Evolutionary conservation across 2,888 invertebrate species (phyloP).

Genomic region (Sarcophaga subvicina): DNA sequence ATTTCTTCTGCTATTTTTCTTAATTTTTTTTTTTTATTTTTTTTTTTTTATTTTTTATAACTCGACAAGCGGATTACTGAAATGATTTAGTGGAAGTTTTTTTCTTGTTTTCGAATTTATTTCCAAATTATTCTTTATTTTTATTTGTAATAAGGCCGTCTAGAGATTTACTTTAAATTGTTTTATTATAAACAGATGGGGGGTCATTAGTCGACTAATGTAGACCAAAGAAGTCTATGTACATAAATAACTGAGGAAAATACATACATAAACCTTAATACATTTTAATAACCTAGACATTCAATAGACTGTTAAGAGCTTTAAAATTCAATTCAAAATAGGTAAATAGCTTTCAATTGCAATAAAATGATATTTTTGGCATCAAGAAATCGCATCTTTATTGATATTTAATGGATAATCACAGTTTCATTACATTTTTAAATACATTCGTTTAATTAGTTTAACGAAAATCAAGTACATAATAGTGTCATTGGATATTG

Average conservation of each 20-base stretch:
- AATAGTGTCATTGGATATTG: no score
- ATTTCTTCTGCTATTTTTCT: conserved; percentile 12
- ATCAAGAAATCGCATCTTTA: no score
- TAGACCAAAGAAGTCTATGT: no score
- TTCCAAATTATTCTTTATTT: not conserved
- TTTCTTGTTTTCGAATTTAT: not conserved
- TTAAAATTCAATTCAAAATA: no score
- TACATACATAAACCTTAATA: not conserved
- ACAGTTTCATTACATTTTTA: no score
- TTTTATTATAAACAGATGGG: not conserved
- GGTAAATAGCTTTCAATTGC: no score
- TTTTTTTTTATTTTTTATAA: conserved; percentile 56
- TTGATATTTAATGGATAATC: no score
- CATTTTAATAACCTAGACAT: not conserved
- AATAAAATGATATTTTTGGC: no score
- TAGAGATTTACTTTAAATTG: not conserved
- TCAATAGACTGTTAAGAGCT: no score
- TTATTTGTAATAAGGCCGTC: not conserved
- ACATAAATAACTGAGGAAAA: no score
- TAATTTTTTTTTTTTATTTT: conserved; percentile 29
- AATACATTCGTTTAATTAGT: no score
- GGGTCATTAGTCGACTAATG: not conserved
- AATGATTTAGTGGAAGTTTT: conserved; percentile 40
- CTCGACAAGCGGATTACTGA: conserved; percentile 52
- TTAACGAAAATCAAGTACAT: no score